Evolutionary conservation across 2,113 vertebrate genomes (phyloP).

Genomic region (Pipra filicauda): DNA sequence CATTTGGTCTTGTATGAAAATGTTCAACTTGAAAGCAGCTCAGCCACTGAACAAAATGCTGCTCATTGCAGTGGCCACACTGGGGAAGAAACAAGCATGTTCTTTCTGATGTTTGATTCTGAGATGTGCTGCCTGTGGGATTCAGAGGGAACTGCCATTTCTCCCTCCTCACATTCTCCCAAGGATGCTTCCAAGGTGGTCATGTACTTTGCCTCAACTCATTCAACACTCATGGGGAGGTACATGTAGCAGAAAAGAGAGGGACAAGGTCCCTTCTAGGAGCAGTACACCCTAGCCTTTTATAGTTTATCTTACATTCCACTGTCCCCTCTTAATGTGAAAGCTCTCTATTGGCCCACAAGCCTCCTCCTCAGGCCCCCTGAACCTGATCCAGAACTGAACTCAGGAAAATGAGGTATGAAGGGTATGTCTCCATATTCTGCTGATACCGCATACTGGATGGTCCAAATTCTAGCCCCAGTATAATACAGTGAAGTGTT

Average conservation of each 20-base stretch:
- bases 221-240: background rate
- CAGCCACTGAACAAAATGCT: background rate
- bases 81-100: background rate
- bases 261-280: background rate
- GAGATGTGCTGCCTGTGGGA: background rate
- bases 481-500: background rate
- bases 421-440: background rate
- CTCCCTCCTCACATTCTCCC: background rate
- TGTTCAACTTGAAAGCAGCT: constrained; percentile 23
- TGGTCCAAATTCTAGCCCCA: background rate
- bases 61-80: background rate
- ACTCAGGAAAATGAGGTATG: background rate
- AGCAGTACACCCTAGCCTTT: background rate
- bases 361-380: background rate
- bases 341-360: background rate
- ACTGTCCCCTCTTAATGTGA: background rate
- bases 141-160: background rate
- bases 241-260: background rate
- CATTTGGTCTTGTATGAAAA: constrained; percentile 11
- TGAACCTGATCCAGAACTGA: background rate
- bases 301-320: background rate
- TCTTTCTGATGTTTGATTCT: constrained; percentile 25
- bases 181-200: background rate
- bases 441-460: background rate
- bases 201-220: background rate